Base-by-base conservation (phyloP, 1,140 invertebrate genomes). In the Bicyclus anynana region DNA sequence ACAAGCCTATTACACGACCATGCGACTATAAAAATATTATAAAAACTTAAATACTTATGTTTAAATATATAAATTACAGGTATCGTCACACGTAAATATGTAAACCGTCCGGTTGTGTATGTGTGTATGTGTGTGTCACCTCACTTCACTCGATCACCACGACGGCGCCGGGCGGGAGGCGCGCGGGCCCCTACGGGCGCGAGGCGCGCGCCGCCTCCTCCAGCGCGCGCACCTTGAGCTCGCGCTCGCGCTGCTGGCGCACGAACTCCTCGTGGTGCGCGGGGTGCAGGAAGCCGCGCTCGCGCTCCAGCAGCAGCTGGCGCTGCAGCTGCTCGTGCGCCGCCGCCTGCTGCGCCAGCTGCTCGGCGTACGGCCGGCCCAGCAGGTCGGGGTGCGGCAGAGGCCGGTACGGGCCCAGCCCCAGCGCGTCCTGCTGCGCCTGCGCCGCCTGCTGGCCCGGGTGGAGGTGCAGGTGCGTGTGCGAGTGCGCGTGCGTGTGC, bases 381-480 rank as follows among this genome's bases (percentile, higher is more conserved):
- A 97, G 90, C 18, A 97, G 90, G 72, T 96, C 93, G 1, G 93
- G 92, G 72, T 94, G 93, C 79, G 92, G 89, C 83, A 90, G 90
- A 73, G 89, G 91, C 80, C 89, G 91, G 72, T 84, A 91, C 71
- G 67, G 68, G 52, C 74, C 80, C 57, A 89, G 69, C 49, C 80
- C 70, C 46, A 83, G 65, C 59, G 90, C 91, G 69, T 93, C 92
- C 77, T 93, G 92, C 84, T 92, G 92, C 59, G 93, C 93, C 78
- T 93, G 93, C 65, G 90, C 92, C 73, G 92, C 93, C 84, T 95
- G 94, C 89, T 94, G 94, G 80, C 94, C 94, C 70, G 94, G 94
- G 90, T 96, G 95, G 78, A 96, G 92, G 90, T 97, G 95, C 77
- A 96, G 93, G 91, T 96, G 95, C 67, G 95, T 95, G 91, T 97